phyloP scores from a whole-genome alignment of 2,888 invertebrate genomes.

The Apotomis betuletana region DNA sequence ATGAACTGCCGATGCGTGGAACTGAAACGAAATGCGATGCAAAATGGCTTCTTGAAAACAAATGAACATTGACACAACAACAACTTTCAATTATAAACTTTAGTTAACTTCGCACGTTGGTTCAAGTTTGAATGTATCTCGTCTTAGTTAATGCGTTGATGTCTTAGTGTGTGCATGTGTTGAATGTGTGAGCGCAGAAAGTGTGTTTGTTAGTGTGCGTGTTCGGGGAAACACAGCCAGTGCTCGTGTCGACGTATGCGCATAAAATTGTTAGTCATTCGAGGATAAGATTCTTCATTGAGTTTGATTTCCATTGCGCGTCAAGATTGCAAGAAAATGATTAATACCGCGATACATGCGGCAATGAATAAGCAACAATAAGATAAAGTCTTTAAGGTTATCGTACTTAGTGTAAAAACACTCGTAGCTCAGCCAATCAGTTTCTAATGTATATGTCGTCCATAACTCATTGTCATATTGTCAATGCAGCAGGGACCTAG shows the following conservation, averaged over 20 bases:
- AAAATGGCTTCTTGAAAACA: conserved; percentile 16
- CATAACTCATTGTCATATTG: too few relatives aligned
- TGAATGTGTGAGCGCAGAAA: neutral
- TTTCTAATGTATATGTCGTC: too few relatives aligned
- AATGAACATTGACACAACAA: neutral
- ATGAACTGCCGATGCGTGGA: conserved; percentile 19
- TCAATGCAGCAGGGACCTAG: too few relatives aligned
- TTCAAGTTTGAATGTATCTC: neutral
- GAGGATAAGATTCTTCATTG: neutral
- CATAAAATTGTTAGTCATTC: conserved; percentile 8
- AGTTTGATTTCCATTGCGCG: neutral
- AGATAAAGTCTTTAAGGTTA: too few relatives aligned
- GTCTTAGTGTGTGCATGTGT: neutral
- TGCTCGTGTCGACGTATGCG: neutral
- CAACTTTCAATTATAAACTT: neutral
- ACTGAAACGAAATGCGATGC: conserved; percentile 1
- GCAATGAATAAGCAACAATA: too few relatives aligned
- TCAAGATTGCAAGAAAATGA: neutral
- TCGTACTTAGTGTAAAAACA: too few relatives aligned
- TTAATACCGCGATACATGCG: too few relatives aligned
- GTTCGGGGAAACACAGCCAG: conserved; percentile 11
- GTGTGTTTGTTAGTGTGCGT: conserved; percentile 4
- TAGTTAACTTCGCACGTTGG: neutral
- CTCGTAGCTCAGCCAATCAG: too few relatives aligned
- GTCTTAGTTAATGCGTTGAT: neutral